Evolutionary conservation across 1,140 invertebrate species (phyloP), one percentile per base, ranked within the genome.

Genomic region (Papilio helenus): DNA sequence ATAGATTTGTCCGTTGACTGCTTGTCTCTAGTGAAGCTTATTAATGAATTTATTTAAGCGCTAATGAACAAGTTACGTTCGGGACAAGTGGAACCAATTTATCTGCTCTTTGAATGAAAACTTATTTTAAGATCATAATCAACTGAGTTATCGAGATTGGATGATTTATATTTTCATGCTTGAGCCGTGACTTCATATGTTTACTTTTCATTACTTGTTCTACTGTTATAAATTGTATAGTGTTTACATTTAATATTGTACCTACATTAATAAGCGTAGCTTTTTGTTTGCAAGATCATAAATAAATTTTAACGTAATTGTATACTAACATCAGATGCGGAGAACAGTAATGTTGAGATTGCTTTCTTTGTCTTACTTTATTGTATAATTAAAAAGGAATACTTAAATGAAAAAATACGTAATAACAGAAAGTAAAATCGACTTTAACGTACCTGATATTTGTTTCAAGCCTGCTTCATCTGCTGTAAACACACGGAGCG

Each of bases 31-130:
- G 82, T 34, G 55, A 84, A 86, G 84, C 89, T 93, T 93, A 93
- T 94, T 94, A 94, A 94, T 94, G 92, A 94, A 93, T 93, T 93
- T 93, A 93, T 94, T 94, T 94, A 91, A 94, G 93, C 91, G 87
- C 91, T 93, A 94, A 94, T 93, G 93, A 94, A 94, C 90, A 91
- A 93, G 84, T 91, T 90, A 87, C 91, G 89, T 91, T 92, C 83
- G 81, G 85, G 87, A 93, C 92, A 94, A 94, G 93, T 93, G 88
- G 90, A 93, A 89, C 88, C 90, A 93, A 94, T 94, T 92, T 94
- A 93, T 94, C 88, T 93, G 89, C 83, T 89, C 89, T 86, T 87
- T 46, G 84, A 88, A 89, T 87, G 87, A 88, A 89, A 84, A 84
- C 82, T 86, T 91, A 89, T 89, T 93, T 90, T 86, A 84, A 85